Conservation (phyloP, 2,797 vertebrate species). For the Trematomus bernacchii region DNA sequence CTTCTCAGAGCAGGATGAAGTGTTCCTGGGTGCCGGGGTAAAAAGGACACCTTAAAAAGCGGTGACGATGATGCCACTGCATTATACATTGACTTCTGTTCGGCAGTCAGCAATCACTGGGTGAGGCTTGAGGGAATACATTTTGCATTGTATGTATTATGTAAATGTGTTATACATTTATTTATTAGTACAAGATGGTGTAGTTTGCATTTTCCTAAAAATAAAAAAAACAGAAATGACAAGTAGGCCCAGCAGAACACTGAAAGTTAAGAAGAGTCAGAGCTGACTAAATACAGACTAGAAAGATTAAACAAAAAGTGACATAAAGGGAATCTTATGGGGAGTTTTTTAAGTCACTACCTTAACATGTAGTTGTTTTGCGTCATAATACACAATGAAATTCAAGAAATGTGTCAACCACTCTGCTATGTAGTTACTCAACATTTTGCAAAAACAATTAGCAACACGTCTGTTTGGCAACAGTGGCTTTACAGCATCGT, state of each 20-base stretch:
- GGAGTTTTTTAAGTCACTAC: neutral
- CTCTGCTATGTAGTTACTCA: neutral
- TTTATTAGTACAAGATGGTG: conserved; percentile 69
- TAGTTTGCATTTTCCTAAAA: conserved; percentile 44
- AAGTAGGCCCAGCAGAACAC: conserved; percentile 10
- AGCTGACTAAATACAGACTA: conserved; percentile 9
- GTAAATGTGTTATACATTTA: conserved; percentile 72
- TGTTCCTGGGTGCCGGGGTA: conserved; percentile 48
- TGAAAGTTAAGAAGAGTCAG: conserved; percentile 22
- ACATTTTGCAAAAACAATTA: conserved; percentile 16
- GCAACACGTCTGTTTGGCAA: neutral
- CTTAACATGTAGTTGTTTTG: neutral
- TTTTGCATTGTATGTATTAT: conserved; percentile 73
- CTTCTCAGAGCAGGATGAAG: conserved; percentile 25
- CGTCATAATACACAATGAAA: neutral
- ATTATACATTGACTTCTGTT: conserved; percentile 73
- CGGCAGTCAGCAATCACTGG: conserved; percentile 62
- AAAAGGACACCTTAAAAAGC: conserved; percentile 69
- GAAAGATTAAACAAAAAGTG: neutral
- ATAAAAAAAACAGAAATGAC: conserved; percentile 15
- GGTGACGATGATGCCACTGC: conserved; percentile 59
- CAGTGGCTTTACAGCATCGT: neutral
- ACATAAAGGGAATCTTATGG: conserved; percentile 1
- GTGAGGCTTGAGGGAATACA: conserved; percentile 62
- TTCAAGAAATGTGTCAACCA: neutral